phyloP scores from a whole-genome alignment of 2,797 vertebrate species.

The Agapornis canus region DNA sequence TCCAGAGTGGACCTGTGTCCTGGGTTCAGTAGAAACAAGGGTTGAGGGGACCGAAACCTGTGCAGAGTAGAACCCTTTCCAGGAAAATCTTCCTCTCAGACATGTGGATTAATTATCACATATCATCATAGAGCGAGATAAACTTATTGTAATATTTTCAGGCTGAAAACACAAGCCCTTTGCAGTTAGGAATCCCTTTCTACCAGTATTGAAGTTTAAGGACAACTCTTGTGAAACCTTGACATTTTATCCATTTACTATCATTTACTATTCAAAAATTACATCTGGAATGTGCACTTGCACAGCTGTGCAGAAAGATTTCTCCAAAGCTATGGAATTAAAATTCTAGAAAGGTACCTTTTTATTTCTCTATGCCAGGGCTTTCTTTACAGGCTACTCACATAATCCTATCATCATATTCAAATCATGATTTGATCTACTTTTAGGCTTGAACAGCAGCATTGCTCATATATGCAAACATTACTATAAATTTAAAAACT shows the following conservation, averaged over 20 bases:
- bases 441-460: neutral
- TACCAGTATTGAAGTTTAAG: neutral
- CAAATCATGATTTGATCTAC: neutral
- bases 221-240: neutral
- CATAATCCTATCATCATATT: neutral
- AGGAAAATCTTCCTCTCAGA: neutral
- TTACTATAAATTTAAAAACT: neutral
- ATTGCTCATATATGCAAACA: neutral
- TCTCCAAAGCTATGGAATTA: neutral
- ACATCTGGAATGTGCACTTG: neutral
- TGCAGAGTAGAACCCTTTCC: neutral
- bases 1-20: neutral
- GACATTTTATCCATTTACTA: neutral
- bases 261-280: neutral
- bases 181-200: neutral
- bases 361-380: neutral
- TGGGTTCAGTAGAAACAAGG: neutral
- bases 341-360: neutral
- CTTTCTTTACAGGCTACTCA: neutral
- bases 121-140: neutral
- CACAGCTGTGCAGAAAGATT: neutral
- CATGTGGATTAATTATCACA: neutral
- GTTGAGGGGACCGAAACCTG: neutral
- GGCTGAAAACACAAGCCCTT: neutral
- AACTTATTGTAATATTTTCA: neutral